Percentiles rank a stretch among this genome's conserved stretches.
These are phyloP conservation scores for rat (Rattus norvegicus) DNA, from an alignment of 2,113 vertebrate genomes.

Conservation along the genomic window GRCr8 NC_086039.1:135463001-135463500, in stretches of 20 bases:
- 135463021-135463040: neutral
- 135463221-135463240: neutral
- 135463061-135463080: neutral
- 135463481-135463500: constrained; percentile 7
- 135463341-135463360: neutral
- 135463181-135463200: neutral
- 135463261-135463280: neutral
- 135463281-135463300: neutral
- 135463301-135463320: neutral
- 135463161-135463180: neutral
- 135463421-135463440: neutral
- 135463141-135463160: neutral
- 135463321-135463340: neutral
- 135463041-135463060: neutral
- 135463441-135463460: neutral
- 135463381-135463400: neutral
- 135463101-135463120: neutral
- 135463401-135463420: neutral
- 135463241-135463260: neutral
- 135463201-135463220: neutral
- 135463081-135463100: neutral
- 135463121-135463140: neutral
- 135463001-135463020: neutral
- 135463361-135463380: neutral
- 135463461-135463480: neutral